A percentile compares a stretch with the other conserved stretches of the same genome.
phyloP scores from a whole-genome alignment of 2,888 invertebrate species.

The Chydorus sphaericus region DNA sequence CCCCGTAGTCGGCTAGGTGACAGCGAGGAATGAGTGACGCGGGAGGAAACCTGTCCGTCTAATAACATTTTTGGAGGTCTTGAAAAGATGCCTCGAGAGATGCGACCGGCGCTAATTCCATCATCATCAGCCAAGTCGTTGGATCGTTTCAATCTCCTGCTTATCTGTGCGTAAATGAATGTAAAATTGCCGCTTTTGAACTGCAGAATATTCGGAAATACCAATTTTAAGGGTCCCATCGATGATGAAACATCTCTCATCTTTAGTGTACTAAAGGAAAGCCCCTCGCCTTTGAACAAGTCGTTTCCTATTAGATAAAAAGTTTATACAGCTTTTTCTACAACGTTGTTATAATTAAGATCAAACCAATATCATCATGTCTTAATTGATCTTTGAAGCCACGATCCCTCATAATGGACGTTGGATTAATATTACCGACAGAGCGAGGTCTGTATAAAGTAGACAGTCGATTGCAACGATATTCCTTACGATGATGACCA shows the following conservation, averaged over 20 bases:
- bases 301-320: constrained; percentile 71
- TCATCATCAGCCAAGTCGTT: constrained; percentile 64
- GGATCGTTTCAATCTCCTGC: too few species aligned
- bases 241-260: constrained; percentile 29
- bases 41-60: not conserved
- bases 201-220: too few species aligned
- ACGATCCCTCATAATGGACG: constrained; percentile 62
- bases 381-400: constrained; percentile 75
- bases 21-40: constrained; percentile 23
- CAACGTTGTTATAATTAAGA: too few species aligned
- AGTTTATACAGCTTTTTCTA: too few species aligned
- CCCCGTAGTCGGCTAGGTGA: constrained; percentile 30
- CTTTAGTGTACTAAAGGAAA: constrained; percentile 85
- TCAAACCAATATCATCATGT: constrained; percentile 68
- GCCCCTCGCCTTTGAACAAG: constrained; percentile 62
- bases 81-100: constrained; percentile 38
- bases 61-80: constrained; percentile 38
- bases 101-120: constrained; percentile 60
- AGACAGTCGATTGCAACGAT: constrained; percentile 19
- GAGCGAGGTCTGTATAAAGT: constrained; percentile 27
- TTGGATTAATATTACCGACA: too few species aligned
- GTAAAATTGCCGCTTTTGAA: too few species aligned
- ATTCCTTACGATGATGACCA: constrained; percentile 19
- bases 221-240: constrained; percentile 7
- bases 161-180: too few species aligned